Base-by-base conservation (phyloP, 2,797 vertebrate species). In the Ibycter americanus region DNA sequence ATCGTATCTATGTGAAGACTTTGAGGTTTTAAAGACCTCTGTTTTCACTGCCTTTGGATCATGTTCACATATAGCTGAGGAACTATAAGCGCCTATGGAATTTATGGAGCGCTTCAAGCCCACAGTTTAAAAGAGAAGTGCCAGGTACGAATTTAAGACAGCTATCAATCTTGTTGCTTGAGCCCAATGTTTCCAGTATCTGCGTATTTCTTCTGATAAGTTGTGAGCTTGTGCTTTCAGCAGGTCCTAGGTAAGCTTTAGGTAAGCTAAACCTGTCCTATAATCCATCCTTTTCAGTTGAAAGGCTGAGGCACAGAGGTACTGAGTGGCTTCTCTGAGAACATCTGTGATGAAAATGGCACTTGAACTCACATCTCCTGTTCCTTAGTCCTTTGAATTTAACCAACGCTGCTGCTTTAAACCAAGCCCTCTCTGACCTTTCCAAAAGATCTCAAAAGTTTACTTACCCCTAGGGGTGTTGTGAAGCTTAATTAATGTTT, bases 401-500 rank as follows among this genome's bases (percentile, higher is more conserved):
- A 62, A 66, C 77, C 77, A 76, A 49, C 78, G 25, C 55, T 38
- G 32, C 85, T 63, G n/a, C 81, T 93, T 70, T 15, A 22, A 73
- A 73, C 90, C 73, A 73, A 96, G 77, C 83, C 90, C 83, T 74
- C 65, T 18, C 42, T 92, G 96, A 97, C 96, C 96, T 96, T 97
- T 89, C 40, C 85, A 51, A 78, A 80, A 94, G 42, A 76, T 86
- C 85, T 96, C 70, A 22, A 63, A 97, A 94, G 80, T 95, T 94
- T 55, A n/a, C 81, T 89, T 67, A 11, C 27, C 79, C 83, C 76
- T 9, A 5, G 18, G 94, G 87, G 12, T 63, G 80, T 92, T 87
- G 80, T 87, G 91, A 80, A 84, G 66, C 38, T 93, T 96, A 95
- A 96, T 96, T 95, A 96, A 96, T 42, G 92, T 96, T 95, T 90